Percentiles rank a stretch among this genome's conserved stretches.
Evolutionary conservation across 2,888 invertebrate species (phyloP).

Genomic region (Erynnis tages): DNA sequence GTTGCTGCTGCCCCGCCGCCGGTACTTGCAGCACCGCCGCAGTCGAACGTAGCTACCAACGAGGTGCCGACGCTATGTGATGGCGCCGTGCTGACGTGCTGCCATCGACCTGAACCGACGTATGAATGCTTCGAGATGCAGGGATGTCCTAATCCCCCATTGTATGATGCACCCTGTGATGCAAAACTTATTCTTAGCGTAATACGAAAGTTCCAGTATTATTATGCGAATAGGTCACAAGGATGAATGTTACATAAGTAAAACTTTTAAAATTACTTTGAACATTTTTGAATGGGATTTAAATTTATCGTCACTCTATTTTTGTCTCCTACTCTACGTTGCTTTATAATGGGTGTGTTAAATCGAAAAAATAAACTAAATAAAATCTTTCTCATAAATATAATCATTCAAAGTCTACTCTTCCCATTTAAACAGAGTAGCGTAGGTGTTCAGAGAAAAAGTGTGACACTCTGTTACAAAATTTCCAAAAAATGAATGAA

Average conservation of each 20-base stretch:
- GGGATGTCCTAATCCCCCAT: constrained; percentile 70
- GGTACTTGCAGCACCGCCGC: background rate
- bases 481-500: no score
- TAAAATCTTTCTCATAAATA: no score
- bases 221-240: constrained; percentile 39
- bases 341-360: no score
- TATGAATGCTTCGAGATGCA: constrained; percentile 56
- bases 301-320: background rate
- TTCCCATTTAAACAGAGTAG: no score
- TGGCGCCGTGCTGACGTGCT: constrained; percentile 59
- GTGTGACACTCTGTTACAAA: no score
- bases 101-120: constrained; percentile 50
- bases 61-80: constrained; percentile 45
- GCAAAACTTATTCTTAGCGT: constrained; percentile 47
- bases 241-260: background rate
- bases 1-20: background rate
- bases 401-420: no score
- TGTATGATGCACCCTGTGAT: constrained; percentile 58
- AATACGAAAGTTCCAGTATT: constrained; percentile 52
- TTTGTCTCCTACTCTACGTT: no score
- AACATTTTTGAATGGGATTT: background rate
- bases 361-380: no score
- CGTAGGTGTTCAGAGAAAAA: no score
- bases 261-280: background rate
- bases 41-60: background rate